Percentiles rank a stretch among this genome's conserved stretches.
Evolutionary conservation across 1,140 invertebrate species (phyloP).

Genomic region (Cydia strobilella): DNA sequence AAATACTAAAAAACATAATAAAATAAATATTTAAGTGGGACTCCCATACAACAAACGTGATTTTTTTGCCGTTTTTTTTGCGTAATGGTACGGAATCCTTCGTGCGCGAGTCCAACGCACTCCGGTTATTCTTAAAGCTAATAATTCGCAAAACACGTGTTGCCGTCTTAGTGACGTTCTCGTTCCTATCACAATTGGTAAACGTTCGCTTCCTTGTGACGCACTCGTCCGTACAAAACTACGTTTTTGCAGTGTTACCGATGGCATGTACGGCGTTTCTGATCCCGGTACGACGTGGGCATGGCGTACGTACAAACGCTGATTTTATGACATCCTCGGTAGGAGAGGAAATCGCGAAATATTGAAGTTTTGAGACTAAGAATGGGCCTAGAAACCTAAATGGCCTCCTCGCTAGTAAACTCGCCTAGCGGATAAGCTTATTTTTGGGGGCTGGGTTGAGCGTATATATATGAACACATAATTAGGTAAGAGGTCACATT

Average conservation of each 20-base stretch:
- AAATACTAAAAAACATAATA: too few relatives aligned
- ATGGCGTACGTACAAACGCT: neutral
- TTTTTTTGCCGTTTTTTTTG: too few relatives aligned
- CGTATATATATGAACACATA: too few relatives aligned
- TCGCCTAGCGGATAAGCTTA: too few relatives aligned
- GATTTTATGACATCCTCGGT: neutral
- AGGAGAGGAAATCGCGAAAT: neutral
- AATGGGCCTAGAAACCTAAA: neutral
- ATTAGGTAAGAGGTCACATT: too few relatives aligned
- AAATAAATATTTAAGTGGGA: too few relatives aligned
- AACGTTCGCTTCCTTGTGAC: conserved; percentile 8
- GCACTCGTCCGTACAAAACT: neutral
- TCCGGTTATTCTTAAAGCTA: neutral
- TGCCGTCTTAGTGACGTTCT: neutral
- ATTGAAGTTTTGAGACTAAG: neutral
- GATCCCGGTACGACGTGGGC: neutral
- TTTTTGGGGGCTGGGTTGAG: too few relatives aligned
- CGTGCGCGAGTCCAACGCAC: too few relatives aligned
- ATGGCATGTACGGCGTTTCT: neutral
- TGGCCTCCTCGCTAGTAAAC: too few relatives aligned
- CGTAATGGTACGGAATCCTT: too few relatives aligned
- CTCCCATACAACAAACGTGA: too few relatives aligned
- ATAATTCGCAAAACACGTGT: neutral
- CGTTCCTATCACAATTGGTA: conserved; percentile 5
- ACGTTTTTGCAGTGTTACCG: neutral